These are phyloP conservation scores for Heteropelma amictum DNA, from an alignment of 2,888 invertebrate species.

Conservation along the genomic window DNA sequence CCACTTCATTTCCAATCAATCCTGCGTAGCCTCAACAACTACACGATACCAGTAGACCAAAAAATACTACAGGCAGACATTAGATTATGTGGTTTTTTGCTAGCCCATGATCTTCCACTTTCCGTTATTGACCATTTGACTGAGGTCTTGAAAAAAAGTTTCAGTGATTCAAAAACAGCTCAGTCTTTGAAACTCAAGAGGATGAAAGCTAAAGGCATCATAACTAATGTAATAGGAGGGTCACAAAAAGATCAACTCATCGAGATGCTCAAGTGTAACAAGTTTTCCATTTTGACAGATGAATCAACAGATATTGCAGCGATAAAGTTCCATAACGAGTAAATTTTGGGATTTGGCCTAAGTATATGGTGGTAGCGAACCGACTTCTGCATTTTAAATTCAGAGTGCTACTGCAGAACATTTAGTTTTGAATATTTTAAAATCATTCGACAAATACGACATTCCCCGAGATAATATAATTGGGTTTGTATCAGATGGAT, in stretches of 20 bases:
- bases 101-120: slow-evolving; percentile 39
- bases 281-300: slow-evolving; percentile 63
- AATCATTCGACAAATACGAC: slow-evolving; percentile 46
- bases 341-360: too few relatives aligned
- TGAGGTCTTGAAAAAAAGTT: slow-evolving; percentile 59
- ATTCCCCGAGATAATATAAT: slow-evolving; percentile 59
- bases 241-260: slow-evolving; percentile 58
- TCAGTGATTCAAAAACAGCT: slow-evolving; percentile 62
- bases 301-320: slow-evolving; percentile 63
- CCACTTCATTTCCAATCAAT: too few relatives aligned
- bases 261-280: slow-evolving; percentile 54
- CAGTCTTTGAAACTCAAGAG: slow-evolving; percentile 59
- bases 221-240: slow-evolving; percentile 63
- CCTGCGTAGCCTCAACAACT: too few relatives aligned
- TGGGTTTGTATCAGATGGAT: slow-evolving; percentile 62
- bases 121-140: slow-evolving; percentile 29
- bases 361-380: too few relatives aligned
- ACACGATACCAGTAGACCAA: neutral
- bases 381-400: too few relatives aligned
- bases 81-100: slow-evolving; percentile 31
- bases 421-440: slow-evolving; percentile 23
- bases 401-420: slow-evolving; percentile 42
- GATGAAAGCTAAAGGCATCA: slow-evolving; percentile 59
- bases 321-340: too few relatives aligned
- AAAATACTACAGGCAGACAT: slow-evolving; percentile 29